Percentiles rank a stretch among this genome's conserved stretches.
Evolutionary conservation across 2,797 vertebrate species (phyloP).

Genomic region (Gila robusta): DNA sequence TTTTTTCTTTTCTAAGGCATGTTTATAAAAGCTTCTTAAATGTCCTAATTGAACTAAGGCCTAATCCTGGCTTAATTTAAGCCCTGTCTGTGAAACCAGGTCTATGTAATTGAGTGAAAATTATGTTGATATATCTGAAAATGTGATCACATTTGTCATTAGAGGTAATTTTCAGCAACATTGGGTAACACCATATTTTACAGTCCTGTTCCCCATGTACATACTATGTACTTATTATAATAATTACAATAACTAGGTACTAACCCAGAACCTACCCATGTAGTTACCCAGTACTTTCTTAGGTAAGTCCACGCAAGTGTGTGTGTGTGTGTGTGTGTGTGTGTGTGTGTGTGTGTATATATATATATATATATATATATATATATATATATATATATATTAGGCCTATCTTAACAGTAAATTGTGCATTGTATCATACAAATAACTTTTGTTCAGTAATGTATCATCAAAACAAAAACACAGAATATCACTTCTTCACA

Average conservation of each 20-base stretch:
- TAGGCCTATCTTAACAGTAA: neutral
- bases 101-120: neutral
- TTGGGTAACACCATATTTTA: too few relatives aligned
- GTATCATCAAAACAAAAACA: neutral
- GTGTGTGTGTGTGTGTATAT: too few relatives aligned
- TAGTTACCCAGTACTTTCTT: too few relatives aligned
- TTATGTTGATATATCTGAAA: neutral
- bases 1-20: neutral
- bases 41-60: neutral
- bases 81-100: neutral
- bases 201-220: too few relatives aligned
- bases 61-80: neutral
- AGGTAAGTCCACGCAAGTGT: too few relatives aligned
- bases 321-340: too few relatives aligned
- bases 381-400: too few relatives aligned
- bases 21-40: neutral
- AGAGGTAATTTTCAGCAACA: neutral
- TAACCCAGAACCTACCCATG: too few relatives aligned
- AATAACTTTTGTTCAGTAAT: neutral
- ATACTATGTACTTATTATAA: too few relatives aligned
- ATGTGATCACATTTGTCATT: neutral
- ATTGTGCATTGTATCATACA: conserved; percentile 12
- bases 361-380: too few relatives aligned
- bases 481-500: neutral
- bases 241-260: too few relatives aligned